These are phyloP conservation scores for Halcyon senegalensis DNA, from an alignment of 2,113 vertebrate genomes.

Conservation along the genomic window DNA sequence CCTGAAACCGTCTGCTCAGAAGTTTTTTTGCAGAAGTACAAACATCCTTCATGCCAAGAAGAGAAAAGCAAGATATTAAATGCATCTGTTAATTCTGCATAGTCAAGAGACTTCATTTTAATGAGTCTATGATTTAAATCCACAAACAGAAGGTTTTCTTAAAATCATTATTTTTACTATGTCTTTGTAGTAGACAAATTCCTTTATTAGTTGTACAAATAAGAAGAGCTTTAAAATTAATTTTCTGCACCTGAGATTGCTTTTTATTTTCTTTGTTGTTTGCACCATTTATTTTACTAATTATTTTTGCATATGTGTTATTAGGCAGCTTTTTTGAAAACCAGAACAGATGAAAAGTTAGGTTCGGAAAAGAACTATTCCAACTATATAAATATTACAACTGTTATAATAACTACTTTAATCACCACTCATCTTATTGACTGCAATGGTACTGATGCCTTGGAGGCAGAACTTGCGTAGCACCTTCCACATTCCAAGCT, in stretches of 20 bases:
- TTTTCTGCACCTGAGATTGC: background rate
- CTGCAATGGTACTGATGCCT: background rate
- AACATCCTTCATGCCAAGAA: background rate
- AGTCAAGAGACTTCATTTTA: background rate
- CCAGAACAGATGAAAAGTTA: background rate
- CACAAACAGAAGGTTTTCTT: background rate
- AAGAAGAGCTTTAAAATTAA: background rate
- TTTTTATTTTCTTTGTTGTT: background rate
- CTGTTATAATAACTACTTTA: background rate
- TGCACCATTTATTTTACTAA: background rate
- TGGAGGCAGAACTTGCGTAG: background rate
- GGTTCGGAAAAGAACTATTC: background rate
- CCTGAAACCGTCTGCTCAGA: background rate
- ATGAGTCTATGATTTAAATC: background rate
- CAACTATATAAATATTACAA: background rate
- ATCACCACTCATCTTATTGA: background rate
- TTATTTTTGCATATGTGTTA: background rate
- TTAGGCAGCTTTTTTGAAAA: background rate
- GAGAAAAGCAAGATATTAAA: background rate
- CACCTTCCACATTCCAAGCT: background rate
- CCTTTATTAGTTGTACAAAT: background rate
- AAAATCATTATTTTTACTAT: background rate
- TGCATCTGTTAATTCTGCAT: background rate
- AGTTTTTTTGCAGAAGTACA: background rate
- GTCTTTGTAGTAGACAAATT: background rate